Evolutionary conservation across 2,888 invertebrate species (phyloP).

Genomic region (Spodoptera exigua): DNA sequence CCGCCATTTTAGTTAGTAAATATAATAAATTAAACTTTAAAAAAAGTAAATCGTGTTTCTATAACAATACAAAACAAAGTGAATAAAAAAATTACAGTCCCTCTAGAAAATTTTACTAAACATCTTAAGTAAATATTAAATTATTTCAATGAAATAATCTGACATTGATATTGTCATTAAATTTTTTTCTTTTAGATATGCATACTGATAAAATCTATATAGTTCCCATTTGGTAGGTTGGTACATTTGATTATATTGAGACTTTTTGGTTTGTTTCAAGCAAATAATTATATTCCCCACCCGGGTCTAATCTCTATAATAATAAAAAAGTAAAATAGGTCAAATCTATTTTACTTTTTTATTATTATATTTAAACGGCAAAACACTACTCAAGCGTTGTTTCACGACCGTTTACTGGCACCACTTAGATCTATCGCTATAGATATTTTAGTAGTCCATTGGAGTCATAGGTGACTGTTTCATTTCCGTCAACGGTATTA

Average conservation of each 20-base stretch:
- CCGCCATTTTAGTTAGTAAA: conserved; percentile 24
- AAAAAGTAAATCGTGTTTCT: conserved; percentile 6
- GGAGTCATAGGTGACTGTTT: no score
- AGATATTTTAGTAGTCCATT: no score
- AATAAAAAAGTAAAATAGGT: no score
- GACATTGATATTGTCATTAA: conserved; percentile 33
- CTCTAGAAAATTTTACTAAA: conserved; percentile 66
- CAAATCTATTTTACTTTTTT: no score
- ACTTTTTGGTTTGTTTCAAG: conserved; percentile 12
- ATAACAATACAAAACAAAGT: conserved; percentile 52
- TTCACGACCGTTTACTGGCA: no score
- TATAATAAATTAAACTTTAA: conserved; percentile 6
- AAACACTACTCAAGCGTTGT: no score
- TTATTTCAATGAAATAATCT: conserved; percentile 36
- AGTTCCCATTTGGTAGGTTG: neutral
- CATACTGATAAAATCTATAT: neutral
- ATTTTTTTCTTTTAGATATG: conserved; percentile 11
- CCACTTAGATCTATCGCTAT: no score
- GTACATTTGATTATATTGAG: neutral
- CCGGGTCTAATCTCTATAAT: no score
- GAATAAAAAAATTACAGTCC: conserved; percentile 62
- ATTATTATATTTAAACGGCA: no score
- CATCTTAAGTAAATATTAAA: conserved; percentile 62
- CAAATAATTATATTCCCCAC: no score
- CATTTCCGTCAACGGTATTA: no score